Percentiles rank a stretch among this genome's conserved stretches.
Evolutionary conservation across 2,113 vertebrate species (phyloP).

Genomic region (Macrotus californicus): DNA sequence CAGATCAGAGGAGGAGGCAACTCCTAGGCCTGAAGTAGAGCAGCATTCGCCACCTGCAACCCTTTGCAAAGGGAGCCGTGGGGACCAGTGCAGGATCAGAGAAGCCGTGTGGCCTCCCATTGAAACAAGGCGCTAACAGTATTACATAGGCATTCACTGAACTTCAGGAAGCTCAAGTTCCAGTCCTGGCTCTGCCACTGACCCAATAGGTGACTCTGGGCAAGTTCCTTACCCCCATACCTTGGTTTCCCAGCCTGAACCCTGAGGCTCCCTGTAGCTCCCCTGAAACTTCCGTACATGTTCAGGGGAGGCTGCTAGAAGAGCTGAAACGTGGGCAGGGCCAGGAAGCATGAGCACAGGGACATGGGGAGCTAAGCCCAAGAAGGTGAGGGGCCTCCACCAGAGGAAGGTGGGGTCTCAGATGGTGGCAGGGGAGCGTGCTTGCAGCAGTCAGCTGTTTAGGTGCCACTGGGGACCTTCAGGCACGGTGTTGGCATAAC

Average conservation of each 20-base stretch:
- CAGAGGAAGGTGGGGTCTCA: neutral
- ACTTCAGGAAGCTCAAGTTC: neutral
- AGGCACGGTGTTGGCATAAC: neutral
- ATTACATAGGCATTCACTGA: fast-evolving
- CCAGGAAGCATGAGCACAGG: neutral
- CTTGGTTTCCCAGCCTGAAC: neutral
- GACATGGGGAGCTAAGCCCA: no score
- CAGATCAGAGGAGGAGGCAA: neutral
- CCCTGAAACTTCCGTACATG: fast-evolving
- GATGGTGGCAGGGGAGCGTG: neutral
- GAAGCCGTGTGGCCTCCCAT: no score
- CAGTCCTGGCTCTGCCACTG: neutral
- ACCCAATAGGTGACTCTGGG: neutral
- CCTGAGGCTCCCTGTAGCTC: neutral
- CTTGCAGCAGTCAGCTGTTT: neutral
- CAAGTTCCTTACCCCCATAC: neutral
- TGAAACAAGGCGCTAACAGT: neutral
- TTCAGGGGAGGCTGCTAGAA: neutral
- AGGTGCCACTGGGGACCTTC: neutral
- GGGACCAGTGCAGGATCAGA: no score
- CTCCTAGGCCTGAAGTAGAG: neutral
- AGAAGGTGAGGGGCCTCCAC: neutral
- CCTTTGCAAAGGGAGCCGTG: neutral
- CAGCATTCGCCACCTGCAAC: neutral
- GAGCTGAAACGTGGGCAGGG: neutral